Evolutionary conservation across 2,113 vertebrate genomes (phyloP).

Genomic region (Microtus ochrogaster): DNA sequence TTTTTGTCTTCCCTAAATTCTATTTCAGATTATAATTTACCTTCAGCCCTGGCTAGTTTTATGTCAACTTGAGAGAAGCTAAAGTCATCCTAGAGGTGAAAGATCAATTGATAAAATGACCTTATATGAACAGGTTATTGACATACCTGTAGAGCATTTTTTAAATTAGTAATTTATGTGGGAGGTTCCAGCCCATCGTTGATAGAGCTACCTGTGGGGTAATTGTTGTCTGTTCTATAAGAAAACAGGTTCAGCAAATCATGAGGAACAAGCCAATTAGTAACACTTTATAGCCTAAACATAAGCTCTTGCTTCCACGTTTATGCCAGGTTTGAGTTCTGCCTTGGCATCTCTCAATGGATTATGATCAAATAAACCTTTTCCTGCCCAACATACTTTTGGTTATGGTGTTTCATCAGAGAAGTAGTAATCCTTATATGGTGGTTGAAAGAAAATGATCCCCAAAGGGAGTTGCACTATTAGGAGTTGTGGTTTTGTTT

Average conservation of each 20-base stretch:
- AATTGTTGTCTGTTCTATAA: too few relatives aligned
- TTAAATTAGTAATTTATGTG: not conserved
- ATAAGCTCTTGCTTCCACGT: too few relatives aligned
- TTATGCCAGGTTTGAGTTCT: not conserved
- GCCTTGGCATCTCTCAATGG: not conserved
- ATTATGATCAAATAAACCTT: not conserved
- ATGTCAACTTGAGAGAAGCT: not conserved
- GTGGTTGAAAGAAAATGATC: too few relatives aligned
- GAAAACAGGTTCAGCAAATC: too few relatives aligned
- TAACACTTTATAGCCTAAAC: not conserved
- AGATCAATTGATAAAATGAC: not conserved
- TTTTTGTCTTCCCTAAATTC: constrained; percentile 45
- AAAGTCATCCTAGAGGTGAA: not conserved
- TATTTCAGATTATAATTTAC: constrained; percentile 15
- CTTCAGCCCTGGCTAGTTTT: not conserved
- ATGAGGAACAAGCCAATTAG: too few relatives aligned
- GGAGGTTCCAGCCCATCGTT: not conserved
- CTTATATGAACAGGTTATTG: not conserved
- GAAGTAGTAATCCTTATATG: not conserved
- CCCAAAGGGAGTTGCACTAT: too few relatives aligned
- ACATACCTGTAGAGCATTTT: not conserved
- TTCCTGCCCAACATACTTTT: not conserved
- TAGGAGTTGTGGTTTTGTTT: too few relatives aligned
- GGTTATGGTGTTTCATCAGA: not conserved
- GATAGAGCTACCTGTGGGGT: too few relatives aligned